phyloP scores from a whole-genome alignment of 53 echinoderm and acorn worm genomes.

The Holothuria leucospilota region DNA sequence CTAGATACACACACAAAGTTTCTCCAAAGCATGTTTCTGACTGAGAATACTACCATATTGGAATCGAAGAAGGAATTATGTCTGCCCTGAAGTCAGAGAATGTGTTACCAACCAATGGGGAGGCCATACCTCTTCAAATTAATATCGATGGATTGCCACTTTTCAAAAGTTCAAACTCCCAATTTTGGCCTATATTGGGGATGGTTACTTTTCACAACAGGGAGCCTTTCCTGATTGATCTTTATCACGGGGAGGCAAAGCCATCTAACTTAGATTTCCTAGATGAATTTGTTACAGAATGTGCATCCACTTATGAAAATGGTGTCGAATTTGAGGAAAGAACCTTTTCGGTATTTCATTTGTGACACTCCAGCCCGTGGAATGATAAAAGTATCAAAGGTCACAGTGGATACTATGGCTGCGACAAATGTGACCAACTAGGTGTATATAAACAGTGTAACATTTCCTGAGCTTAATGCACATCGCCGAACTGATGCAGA shows the following conservation, averaged over 20 bases:
- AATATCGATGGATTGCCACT: constrained; percentile 23
- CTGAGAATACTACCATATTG: constrained; percentile 21
- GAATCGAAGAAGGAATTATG: not conserved
- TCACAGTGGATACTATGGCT: constrained; percentile 67
- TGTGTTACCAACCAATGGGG: not conserved
- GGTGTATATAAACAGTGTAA: constrained; percentile 60
- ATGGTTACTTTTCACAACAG: not conserved
- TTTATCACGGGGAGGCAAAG: not conserved
- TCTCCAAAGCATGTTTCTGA: not conserved
- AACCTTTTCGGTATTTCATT: not conserved
- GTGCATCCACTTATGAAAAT: not conserved
- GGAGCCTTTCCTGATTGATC: not conserved
- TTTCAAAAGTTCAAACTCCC: constrained; percentile 10
- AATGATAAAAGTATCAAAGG: constrained; percentile 59
- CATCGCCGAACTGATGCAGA: constrained; percentile 57
- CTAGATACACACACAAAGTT: not conserved
- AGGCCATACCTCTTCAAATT: not conserved
- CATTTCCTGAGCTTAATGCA: constrained; percentile 58
- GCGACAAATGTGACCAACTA: constrained; percentile 65
- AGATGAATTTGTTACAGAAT: not conserved
- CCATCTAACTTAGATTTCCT: not conserved
- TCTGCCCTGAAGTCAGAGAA: not conserved
- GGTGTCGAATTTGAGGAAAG: not conserved
- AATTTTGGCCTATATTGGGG: constrained; percentile 23
- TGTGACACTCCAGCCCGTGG: constrained; percentile 75